Percentiles rank a stretch among this genome's conserved stretches.
Conservation (phyloP, 2,113 vertebrate species). For the Channa argus region DNA sequence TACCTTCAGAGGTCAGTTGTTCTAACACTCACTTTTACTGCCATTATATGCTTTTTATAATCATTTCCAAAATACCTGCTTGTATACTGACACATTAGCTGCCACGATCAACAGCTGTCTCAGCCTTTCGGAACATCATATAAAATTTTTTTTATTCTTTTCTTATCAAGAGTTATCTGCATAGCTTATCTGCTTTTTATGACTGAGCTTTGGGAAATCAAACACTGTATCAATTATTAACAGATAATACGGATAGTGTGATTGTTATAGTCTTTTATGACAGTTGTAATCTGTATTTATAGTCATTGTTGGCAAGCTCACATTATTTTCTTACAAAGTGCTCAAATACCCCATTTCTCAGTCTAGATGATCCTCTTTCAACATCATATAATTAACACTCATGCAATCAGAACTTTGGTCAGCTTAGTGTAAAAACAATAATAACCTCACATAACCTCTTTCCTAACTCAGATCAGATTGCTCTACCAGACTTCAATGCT, state of each 20-base stretch:
- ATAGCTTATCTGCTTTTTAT: not conserved
- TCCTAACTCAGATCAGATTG: constrained; percentile 80
- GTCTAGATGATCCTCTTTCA: not conserved
- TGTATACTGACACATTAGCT: too few relatives aligned
- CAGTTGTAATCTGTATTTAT: not conserved
- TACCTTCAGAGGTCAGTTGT: too few relatives aligned
- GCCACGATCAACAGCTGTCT: not conserved
- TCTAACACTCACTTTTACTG: not conserved
- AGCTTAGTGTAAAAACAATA: not conserved
- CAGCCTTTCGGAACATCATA: not conserved
- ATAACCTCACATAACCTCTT: not conserved
- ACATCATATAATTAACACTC: not conserved
- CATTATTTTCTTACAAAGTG: not conserved
- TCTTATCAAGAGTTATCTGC: not conserved
- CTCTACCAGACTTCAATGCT: constrained; percentile 84
- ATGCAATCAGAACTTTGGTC: not conserved
- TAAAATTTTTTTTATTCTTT: not conserved
- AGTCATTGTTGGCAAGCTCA: not conserved
- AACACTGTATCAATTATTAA: too few relatives aligned
- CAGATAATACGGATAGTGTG: not conserved
- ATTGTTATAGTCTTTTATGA: not conserved
- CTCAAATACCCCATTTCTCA: not conserved
- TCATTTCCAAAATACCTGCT: not conserved
- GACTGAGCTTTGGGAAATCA: not conserved
- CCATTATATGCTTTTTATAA: not conserved